These are phyloP conservation scores for Caenorhabditis brenneri DNA, from an alignment of 1,140 invertebrate genomes.

Conservation along the genomic window DNA sequence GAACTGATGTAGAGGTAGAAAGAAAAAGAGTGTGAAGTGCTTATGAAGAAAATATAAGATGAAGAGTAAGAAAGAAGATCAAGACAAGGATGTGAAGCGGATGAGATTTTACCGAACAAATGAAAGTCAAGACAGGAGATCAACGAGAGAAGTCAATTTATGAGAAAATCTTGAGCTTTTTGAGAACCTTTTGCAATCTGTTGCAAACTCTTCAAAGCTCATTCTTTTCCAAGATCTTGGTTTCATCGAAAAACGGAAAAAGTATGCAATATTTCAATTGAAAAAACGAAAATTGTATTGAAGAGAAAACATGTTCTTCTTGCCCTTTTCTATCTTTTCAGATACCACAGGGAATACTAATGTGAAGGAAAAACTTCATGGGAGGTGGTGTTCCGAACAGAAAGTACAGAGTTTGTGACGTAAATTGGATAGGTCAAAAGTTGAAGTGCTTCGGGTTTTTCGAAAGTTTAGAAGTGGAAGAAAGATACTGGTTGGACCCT, in stretches of 20 bases:
- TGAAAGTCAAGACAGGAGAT: slow-evolving; percentile 6
- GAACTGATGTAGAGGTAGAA: background rate
- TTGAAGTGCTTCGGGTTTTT: no score
- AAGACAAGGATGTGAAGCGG: background rate
- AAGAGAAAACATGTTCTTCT: background rate
- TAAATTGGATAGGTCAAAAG: no score
- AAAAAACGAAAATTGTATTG: background rate
- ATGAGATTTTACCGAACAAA: slow-evolving; percentile 2
- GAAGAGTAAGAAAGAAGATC: slow-evolving; percentile 16
- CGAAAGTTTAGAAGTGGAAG: no score
- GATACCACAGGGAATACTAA: slow-evolving; percentile 12
- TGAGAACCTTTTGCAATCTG: no score
- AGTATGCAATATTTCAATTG: background rate
- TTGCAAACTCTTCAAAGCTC: no score
- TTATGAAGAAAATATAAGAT: slow-evolving; percentile 20
- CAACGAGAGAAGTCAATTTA: background rate
- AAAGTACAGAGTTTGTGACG: no score
- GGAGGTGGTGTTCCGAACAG: background rate
- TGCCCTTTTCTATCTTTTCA: background rate
- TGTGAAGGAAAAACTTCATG: background rate
- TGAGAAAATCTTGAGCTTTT: no score
- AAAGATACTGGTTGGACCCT: no score
- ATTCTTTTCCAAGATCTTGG: no score
- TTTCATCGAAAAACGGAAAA: no score
- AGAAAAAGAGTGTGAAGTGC: slow-evolving; percentile 32